Evolutionary conservation across 2,888 invertebrate species (phyloP).

Genomic region (Cantharis rustica): DNA sequence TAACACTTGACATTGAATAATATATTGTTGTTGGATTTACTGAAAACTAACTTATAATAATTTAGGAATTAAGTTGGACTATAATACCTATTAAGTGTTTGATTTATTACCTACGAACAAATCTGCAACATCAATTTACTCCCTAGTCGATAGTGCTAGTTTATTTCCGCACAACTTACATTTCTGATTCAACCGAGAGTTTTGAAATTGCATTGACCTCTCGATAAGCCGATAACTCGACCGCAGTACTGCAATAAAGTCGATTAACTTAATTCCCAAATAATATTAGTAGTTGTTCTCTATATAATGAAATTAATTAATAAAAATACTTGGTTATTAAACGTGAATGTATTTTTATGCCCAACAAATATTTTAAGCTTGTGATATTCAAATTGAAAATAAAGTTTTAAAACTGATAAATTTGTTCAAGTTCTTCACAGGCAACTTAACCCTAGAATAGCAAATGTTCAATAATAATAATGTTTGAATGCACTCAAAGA

Average conservation of each 20-base stretch:
- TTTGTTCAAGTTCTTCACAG: neutral
- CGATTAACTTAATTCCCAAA: neutral
- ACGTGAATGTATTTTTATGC: neutral
- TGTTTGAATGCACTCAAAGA: neutral
- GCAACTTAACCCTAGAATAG: neutral
- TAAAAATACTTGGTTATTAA: neutral
- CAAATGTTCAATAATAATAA: neutral
- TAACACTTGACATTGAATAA: no score
- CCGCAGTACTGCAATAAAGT: neutral
- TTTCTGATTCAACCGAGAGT: neutral
- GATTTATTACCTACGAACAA: neutral
- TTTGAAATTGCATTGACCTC: neutral
- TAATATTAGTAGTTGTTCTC: neutral
- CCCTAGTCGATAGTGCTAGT: neutral
- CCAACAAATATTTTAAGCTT: neutral
- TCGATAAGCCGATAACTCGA: neutral
- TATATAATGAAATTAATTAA: neutral
- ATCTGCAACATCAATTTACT: neutral
- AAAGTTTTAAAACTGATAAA: neutral
- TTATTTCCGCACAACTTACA: neutral
- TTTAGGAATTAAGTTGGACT: neutral
- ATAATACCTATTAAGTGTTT: neutral
- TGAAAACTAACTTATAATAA: neutral
- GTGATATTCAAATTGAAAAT: neutral
- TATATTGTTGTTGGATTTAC: neutral